Conservation (phyloP, 30 jellyfish, hydroid and myxozoan genomes). For the Hydractinia echinata region DNA sequence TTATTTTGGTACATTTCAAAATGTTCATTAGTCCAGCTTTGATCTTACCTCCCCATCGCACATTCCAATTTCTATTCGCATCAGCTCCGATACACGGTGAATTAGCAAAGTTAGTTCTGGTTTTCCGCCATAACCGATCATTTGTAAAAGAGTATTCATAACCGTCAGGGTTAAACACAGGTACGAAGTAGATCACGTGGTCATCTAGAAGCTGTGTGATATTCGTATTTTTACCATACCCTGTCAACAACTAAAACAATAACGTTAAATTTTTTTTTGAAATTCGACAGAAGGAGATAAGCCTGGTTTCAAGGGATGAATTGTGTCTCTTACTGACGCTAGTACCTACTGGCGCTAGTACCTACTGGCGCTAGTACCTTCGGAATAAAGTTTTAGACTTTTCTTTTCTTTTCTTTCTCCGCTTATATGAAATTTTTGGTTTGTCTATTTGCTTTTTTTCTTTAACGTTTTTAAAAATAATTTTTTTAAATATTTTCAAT, state of each 20-base stretch:
- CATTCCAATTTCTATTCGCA: constrained; percentile 26
- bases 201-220: constrained; percentile 9
- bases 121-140: constrained; percentile 20
- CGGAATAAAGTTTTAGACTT: no score
- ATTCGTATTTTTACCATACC: background rate
- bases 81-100: constrained; percentile 11
- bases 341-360: no score
- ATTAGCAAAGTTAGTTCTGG: background rate
- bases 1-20: no score
- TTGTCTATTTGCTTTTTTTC: no score
- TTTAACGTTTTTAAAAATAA: no score
- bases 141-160: constrained; percentile 13
- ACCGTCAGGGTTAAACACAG: constrained; percentile 23
- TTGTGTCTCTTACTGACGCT: no score
- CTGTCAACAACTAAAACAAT: background rate
- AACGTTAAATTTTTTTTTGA: background rate
- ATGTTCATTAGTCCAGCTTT: no score
- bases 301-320: background rate
- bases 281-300: no score
- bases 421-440: no score
- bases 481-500: no score
- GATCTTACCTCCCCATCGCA: background rate
- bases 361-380: no score
- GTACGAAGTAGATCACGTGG: background rate
- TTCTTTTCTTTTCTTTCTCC: no score